A percentile compares a stretch with the other conserved stretches of the same genome.
Conservation (phyloP, 2,113 vertebrate genomes). For the Apteryx owenii region DNA sequence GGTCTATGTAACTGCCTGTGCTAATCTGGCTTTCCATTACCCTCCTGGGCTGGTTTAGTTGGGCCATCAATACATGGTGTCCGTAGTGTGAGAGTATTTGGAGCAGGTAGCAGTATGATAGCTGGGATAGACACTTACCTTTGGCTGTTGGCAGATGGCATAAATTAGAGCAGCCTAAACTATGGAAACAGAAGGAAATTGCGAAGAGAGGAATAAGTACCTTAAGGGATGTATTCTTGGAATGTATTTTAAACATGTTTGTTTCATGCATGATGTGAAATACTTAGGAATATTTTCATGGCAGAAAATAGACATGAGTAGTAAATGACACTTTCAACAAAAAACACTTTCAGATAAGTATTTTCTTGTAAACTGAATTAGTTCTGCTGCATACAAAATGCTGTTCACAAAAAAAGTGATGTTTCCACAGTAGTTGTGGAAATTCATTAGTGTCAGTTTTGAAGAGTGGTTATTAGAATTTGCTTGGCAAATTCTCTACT, state of each 20-base stretch:
- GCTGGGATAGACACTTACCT: neutral
- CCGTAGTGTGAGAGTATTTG: accelerated
- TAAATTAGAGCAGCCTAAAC: neutral
- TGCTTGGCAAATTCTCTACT: neutral
- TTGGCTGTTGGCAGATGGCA: neutral
- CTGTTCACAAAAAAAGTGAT: neutral
- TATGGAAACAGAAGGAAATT: neutral
- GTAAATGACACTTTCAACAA: neutral
- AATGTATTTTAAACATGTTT: neutral
- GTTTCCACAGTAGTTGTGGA: neutral
- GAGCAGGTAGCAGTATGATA: neutral
- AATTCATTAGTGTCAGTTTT: neutral
- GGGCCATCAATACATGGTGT: neutral
- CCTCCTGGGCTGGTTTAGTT: neutral
- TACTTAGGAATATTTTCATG: neutral
- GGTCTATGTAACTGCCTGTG: neutral
- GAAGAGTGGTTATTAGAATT: neutral
- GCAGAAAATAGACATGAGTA: neutral
- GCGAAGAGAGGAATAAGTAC: neutral
- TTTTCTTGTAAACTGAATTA: neutral
- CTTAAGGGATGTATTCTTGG: neutral
- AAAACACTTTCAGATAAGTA: neutral
- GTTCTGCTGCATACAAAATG: neutral
- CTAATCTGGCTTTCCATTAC: neutral
- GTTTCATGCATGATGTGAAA: neutral